phyloP scores from a whole-genome alignment of 2,113 vertebrate species.

The Circaetus cinerascens region DNA sequence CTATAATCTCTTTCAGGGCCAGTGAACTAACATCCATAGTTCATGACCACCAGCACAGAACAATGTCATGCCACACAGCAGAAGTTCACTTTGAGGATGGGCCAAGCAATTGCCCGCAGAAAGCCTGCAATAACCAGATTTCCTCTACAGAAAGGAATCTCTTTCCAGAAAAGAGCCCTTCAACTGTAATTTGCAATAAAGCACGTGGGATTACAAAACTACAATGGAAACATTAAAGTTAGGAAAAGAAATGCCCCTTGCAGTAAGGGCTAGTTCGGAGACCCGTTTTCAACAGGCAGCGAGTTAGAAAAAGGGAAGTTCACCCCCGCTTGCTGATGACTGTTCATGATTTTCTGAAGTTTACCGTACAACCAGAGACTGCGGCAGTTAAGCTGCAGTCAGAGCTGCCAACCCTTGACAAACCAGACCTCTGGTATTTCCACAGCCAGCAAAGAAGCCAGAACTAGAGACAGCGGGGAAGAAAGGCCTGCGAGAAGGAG shows the following conservation, averaged over 20 bases:
- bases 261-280: no score
- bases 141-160: neutral
- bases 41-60: neutral
- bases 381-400: neutral
- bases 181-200: neutral
- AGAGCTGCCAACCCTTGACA: neutral
- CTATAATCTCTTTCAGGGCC: neutral
- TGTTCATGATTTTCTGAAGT: fast-evolving
- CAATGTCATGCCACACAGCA: neutral
- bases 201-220: no score
- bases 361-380: fast-evolving
- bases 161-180: neutral
- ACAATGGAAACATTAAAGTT: neutral
- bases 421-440: no score
- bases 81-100: neutral
- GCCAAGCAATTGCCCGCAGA: neutral
- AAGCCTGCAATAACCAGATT: neutral
- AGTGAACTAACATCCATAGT: neutral
- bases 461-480: fast-evolving
- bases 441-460: neutral
- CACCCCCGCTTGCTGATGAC: fast-evolving
- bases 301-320: no score
- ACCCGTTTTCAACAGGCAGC: neutral
- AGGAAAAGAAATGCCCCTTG: neutral
- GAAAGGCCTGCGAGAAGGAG: neutral